Base-by-base conservation (phyloP, 2,113 vertebrate species). In the Natator depressus region DNA sequence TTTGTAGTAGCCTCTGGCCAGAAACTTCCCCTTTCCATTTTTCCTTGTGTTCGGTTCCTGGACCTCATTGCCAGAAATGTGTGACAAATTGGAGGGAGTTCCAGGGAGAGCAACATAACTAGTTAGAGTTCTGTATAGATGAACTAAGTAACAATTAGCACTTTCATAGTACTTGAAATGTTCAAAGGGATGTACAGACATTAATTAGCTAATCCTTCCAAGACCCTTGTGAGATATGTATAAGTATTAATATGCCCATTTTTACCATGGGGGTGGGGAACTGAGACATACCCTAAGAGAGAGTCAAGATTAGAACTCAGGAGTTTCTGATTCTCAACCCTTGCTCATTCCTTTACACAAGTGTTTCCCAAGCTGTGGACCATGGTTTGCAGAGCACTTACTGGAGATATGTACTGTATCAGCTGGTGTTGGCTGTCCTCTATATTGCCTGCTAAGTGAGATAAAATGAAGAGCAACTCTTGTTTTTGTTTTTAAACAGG, bases 281-380 rank as follows among this genome's bases (percentile, higher is more conserved):
- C n/a, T 6, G 79, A 89, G 89, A 75, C 10, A 93, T 84, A 94
- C 93, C 47, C 31, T 85, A 8, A 54, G 3, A 76, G n/a, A 94
- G 89, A 96, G 79, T 95, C 97, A 92, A 65, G 90, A 50, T 65
- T 57, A 72, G 75, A 12, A 13, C 85, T 87, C 50, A 0, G 0
- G 29, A 89, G 80, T 62, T 51, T 82, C 88, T 79, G 80, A 88
- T 89, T 94, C 72, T 85, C 91, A 81, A 89, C 62, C 57, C 72
- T 89, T 0, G 0, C 38, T 88, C 69, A 25, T 0, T 0, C 50
- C 53, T 87, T 84, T 80, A 16, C 65, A 29, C 19, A 79, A 57
- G 20, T 1, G 11, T 57, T 89, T 81, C 69, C 82, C 53, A 49
- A 84, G 20, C 4, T 3, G 0, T 35, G 82, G 95, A 38, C 49